phyloP scores from a whole-genome alignment of 2,113 vertebrate genomes.

The Rhineura floridana region DNA sequence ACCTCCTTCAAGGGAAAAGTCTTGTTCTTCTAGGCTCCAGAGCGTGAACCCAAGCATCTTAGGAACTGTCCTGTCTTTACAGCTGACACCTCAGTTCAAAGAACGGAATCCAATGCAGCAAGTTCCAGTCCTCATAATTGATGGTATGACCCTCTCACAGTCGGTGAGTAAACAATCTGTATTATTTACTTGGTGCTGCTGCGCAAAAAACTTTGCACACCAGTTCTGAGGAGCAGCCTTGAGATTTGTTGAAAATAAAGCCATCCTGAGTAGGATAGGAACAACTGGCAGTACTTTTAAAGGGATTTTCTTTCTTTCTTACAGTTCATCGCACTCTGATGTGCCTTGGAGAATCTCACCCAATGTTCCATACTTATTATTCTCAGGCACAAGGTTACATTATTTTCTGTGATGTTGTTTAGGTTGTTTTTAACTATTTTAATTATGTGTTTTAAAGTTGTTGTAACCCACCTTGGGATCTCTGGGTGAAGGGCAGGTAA shows the following conservation, averaged over 20 bases:
- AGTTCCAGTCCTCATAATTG: slow-evolving; percentile 90
- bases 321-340: not conserved
- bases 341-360: not conserved
- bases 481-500: too few relatives aligned
- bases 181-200: slow-evolving; percentile 25
- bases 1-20: not conserved
- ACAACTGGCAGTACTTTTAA: not conserved
- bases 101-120: slow-evolving; percentile 94
- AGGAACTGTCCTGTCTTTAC: slow-evolving; percentile 42
- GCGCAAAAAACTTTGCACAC: not conserved
- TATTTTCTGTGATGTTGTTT: too few relatives aligned
- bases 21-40: not conserved
- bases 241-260: slow-evolving; percentile 4
- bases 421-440: too few relatives aligned
- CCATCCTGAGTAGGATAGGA: not conserved
- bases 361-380: not conserved
- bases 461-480: too few relatives aligned
- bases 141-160: slow-evolving; percentile 87
- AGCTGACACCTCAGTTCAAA: slow-evolving; percentile 86
- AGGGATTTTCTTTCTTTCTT: not conserved
- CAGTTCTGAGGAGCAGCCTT: not conserved
- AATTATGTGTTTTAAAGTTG: too few relatives aligned
- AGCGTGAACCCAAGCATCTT: slow-evolving; percentile 36
- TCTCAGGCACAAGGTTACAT: not conserved
- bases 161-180: slow-evolving; percentile 83